phyloP scores from a whole-genome alignment of 1,140 invertebrate species.

The Arion vulgaris region DNA sequence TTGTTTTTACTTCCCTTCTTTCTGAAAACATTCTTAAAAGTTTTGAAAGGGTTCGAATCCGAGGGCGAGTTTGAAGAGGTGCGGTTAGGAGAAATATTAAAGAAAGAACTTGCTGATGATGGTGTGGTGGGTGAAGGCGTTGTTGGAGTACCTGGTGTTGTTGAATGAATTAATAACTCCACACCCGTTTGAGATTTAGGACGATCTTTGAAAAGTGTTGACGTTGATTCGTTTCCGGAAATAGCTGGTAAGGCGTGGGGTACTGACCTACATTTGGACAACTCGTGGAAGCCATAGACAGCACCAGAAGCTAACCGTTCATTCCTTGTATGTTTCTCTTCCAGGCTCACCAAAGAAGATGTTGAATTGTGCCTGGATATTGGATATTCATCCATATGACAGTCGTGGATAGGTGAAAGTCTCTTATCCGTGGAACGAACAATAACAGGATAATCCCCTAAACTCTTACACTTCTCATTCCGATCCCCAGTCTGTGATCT shows the following conservation, averaged over 20 bases:
- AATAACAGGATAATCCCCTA: constrained; percentile 40
- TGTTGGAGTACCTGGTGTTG: background rate
- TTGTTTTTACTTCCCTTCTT: constrained; percentile 56
- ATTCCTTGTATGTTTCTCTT: background rate
- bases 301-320: background rate
- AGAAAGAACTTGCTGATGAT: background rate
- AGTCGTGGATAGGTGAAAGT: constrained; percentile 12
- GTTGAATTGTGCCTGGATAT: background rate
- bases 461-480: constrained; percentile 30
- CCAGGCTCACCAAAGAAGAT: background rate
- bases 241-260: constrained; percentile 33
- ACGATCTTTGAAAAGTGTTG: constrained; percentile 43
- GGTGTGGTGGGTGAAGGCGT: background rate
- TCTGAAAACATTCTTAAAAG: constrained; percentile 56
- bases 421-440: constrained; percentile 35
- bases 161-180: too few species aligned
- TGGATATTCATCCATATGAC: constrained; percentile 12
- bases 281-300: constrained; percentile 18
- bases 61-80: constrained; percentile 6
- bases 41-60: constrained; percentile 59
- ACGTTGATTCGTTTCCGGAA: constrained; percentile 3
- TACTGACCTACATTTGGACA: constrained; percentile 35
- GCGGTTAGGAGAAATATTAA: background rate
- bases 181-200: constrained; percentile 51
- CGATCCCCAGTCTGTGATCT: background rate